Evolutionary conservation across 2,888 invertebrate genomes (phyloP), one percentile per base, ranked within the genome.

Genomic region (Synanthedon tipuliformis): DNA sequence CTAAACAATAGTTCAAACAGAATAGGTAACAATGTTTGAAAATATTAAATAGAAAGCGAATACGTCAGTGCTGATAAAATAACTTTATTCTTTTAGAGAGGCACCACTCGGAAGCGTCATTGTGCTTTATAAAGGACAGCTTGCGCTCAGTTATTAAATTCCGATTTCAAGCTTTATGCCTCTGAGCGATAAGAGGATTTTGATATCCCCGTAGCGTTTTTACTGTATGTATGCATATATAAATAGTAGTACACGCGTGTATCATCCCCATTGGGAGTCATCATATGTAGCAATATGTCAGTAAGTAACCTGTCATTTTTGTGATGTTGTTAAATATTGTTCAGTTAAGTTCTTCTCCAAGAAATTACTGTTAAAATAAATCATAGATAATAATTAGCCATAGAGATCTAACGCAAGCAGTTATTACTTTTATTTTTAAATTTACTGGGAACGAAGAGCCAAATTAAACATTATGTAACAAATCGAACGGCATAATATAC

Each of bases 101-200:
- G 27, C 54, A 53, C 51, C 56, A 51, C 23, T 50, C 41, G 52
- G 52, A 40, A 49, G 50, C 50, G 51, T 52, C 45, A 18, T 23
- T 41, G 23, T 5, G 3, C n/a, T 23, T 18, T 16, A 50, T 52
- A 50, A 51, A 51, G 55, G 56, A 52, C 54, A 51, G 52, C 48
- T 53, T 51, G 57, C 58, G 23, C 58, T 62, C 65, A 67, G 73
- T 72, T 76, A 73, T 78, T 71, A 76, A 78, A 77, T 79, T 75
- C 68, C 71, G 74, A 78, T 78, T 79, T 79, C 70, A 76, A 80
- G 76, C 80, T 77, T 73, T 73, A 70, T 75, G 78, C 73, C 68
- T 60, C 65, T 58, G 64, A 55, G 60, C 66, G 78, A 78, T 82
- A 80, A 81, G 73, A 68, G 78, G 78, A 80, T 82, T 81, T 77